Evolutionary conservation across 2,113 vertebrate species (phyloP), one percentile per base, ranked within the genome.

Genomic region (Caracal caracal): DNA sequence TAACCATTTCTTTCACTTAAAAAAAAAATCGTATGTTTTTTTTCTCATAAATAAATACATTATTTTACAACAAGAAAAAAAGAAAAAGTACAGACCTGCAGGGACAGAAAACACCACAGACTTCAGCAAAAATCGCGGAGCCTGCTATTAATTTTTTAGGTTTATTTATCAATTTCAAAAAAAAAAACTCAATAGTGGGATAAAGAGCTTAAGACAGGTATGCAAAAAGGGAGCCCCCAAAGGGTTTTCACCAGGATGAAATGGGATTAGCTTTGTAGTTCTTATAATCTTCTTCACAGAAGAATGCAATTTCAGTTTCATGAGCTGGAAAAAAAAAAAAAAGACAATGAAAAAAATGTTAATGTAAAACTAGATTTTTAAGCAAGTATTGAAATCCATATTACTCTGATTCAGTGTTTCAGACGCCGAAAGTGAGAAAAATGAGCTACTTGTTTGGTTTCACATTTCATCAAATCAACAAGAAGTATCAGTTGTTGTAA

Each of bases 301-400:
- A 99, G 98, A 99, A 99, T 81, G 99, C 99, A 97, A 99, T 97
- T 98, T 99, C 99, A 0, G 99, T 99, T 98, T 99, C 99, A 97
- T 99, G 99, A 76, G 98, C 99, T 99, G 98, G 75, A 98, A 98
- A 0, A 0, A 97, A 97, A 97, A 95, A 95, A 98, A 97, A 94
- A 71, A 78, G 96, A 97, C 97, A 94, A 98, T 97, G 82, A 84
- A 66, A 71, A 73, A 81, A 65, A 43, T 88, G 59, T 93, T 95
- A 92, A 97, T 90, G 43, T 82, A 65, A 96, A 96, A 88, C 49
- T 93, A 92, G 61, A 85, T 95, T 96, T 96, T 96, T 95, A 97
- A 96, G 81, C 56, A 94, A 96, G 70, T 83, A 93, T 73, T 28
- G 75, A 95, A 94, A 94, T 80, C 66, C 10, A 2, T 9, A 92